Conservation (phyloP, 2,888 invertebrate species). For the Aphrophora alni region DNA sequence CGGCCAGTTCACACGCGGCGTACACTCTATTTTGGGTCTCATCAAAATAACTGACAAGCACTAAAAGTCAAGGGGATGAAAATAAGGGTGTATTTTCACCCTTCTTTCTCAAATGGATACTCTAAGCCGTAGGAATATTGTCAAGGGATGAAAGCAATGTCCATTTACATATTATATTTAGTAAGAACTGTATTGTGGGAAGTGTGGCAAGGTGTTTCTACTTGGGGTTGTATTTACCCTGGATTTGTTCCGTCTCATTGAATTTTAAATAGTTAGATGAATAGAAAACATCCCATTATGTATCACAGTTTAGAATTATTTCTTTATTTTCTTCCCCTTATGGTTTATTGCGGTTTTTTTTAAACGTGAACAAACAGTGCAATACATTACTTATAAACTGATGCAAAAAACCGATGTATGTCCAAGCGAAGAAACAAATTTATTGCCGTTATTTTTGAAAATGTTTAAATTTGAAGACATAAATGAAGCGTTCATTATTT, state of each 20-base stretch:
- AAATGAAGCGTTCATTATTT: too few relatives aligned
- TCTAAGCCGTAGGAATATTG: background rate
- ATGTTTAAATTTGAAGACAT: too few relatives aligned
- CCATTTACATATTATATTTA: constrained; percentile 26
- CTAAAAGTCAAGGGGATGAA: constrained; percentile 24
- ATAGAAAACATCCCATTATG: background rate
- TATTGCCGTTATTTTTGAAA: too few relatives aligned
- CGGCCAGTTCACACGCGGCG: background rate
- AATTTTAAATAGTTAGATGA: background rate
- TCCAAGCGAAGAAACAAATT: too few relatives aligned
- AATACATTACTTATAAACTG: too few relatives aligned
- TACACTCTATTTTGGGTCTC: constrained; percentile 36
- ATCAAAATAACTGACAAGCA: constrained; percentile 32
- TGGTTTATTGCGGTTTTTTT: background rate
- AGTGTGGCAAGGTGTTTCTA: background rate
- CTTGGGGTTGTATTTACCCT: background rate
- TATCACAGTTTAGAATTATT: background rate
- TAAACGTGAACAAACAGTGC: too few relatives aligned
- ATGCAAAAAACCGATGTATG: too few relatives aligned
- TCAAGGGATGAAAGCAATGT: background rate
- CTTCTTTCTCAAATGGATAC: background rate
- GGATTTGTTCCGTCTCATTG: constrained; percentile 1
- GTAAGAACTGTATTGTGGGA: background rate
- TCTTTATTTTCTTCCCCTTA: background rate
- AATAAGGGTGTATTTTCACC: constrained; percentile 25